Base-by-base conservation (phyloP, 2,888 invertebrate genomes). In the Aspidiotus rigidus region DNA sequence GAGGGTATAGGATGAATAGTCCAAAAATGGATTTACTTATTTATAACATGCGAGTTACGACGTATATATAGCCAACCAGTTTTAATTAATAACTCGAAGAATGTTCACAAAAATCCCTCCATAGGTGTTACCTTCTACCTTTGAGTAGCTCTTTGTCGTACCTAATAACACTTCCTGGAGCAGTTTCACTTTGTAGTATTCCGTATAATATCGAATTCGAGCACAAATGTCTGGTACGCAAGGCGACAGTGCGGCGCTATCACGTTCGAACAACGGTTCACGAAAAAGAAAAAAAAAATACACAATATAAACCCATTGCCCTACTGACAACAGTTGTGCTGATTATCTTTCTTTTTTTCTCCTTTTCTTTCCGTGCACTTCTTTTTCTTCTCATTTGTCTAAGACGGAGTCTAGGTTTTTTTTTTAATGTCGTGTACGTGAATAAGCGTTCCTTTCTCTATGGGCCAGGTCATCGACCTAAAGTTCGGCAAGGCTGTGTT, bases 331-430 rank as follows among this genome's bases (percentile, higher is more conserved):
- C 56, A 56, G 55, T 64, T 56, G 56, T 40, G 41, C 57, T 71
- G 41, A 71, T 71, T 49, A 72, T 64, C 64, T 64, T 64, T 55
- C 64, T 39, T 54, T 63, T 40, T 63, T 15, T 63, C 54, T 63
- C 57, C 16, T 54, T 63, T 54, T 53, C 54, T 28, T 17, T 15
- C 16, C 16, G 15, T 15, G 10, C 16, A n/a, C 16, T 16, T 57
- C 57, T 16, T 15, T 16, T 11, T 57, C 16, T n/a, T 17, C 16
- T 16, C 16, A 11, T 57, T 16, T 57, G 16, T 53, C 8, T 63
- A 28, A 28, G 28, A 28, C 28, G 28, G 28, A 28, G 28, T 28
- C 28, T 28, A 28, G 28, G 28, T 28, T 28, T 28, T 53, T 53
- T 53, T 53, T 53, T 53, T 39, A 17, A 59, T 59, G 17, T 15